Evolutionary conservation across 2,888 invertebrate species (phyloP).

Genomic region (Leptinotarsa tumamoca): DNA sequence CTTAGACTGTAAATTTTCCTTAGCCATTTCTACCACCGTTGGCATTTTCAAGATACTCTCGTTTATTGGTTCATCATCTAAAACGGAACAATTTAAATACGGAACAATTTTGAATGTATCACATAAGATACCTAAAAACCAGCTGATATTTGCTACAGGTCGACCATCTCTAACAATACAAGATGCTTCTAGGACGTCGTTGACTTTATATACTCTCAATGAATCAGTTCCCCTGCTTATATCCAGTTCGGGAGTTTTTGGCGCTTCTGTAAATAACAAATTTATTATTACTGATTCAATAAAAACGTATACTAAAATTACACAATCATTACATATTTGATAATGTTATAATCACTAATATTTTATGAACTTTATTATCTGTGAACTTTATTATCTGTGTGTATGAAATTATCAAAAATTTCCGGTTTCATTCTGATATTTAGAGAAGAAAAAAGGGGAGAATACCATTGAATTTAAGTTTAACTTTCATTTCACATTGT

Average conservation of each 20-base stretch:
- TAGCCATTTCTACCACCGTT: slow-evolving; percentile 68
- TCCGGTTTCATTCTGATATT: too few relatives aligned
- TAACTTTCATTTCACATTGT: too few relatives aligned
- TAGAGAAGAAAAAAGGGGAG: too few relatives aligned
- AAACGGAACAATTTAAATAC: slow-evolving; percentile 31
- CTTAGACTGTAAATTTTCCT: slow-evolving; percentile 73
- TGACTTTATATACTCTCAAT: slow-evolving; percentile 70
- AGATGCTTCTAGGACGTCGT: slow-evolving; percentile 73
- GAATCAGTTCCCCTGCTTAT: slow-evolving; percentile 64
- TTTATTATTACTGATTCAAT: neutral
- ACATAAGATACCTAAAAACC: slow-evolving; percentile 73
- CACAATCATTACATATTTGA: too few relatives aligned
- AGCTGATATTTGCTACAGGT: slow-evolving; percentile 82
- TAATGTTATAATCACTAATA: too few relatives aligned
- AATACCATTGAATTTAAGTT: too few relatives aligned
- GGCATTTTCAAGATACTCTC: slow-evolving; percentile 68
- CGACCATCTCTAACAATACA: slow-evolving; percentile 78
- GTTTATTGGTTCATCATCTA: slow-evolving; percentile 74
- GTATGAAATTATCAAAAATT: too few relatives aligned
- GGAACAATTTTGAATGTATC: neutral
- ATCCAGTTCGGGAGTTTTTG: slow-evolving; percentile 67
- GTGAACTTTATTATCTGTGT: too few relatives aligned
- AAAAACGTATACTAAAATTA: too few relatives aligned
- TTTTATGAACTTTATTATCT: too few relatives aligned
- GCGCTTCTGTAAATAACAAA: slow-evolving; percentile 64